Conservation (phyloP, 2,888 invertebrate genomes). For the Phanerotoma sp. region DNA sequence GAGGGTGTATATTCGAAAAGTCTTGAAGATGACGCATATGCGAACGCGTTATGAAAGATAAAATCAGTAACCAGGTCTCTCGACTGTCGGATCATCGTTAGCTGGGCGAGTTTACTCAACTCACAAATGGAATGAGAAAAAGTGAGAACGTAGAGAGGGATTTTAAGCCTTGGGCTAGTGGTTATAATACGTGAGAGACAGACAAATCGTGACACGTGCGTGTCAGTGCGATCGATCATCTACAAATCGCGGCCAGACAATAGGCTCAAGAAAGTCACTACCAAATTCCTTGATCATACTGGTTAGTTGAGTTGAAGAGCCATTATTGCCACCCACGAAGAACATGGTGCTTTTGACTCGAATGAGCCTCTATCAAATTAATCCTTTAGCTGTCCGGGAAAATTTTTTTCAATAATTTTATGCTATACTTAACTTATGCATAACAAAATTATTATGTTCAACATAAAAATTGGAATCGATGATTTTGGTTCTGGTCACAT, state of each 20-base stretch:
- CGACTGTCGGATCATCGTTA: slow-evolving; percentile 48
- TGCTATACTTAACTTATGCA: no score
- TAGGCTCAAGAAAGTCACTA: slow-evolving; percentile 15
- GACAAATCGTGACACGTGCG: slow-evolving; percentile 34
- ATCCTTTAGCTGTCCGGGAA: no score
- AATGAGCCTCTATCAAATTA: no score
- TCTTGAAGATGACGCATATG: slow-evolving; percentile 24
- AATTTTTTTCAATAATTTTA: no score
- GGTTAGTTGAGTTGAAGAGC: slow-evolving; percentile 34
- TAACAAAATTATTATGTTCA: no score
- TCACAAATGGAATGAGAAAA: background rate
- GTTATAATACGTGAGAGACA: slow-evolving; percentile 17
- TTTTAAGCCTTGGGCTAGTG: slow-evolving; percentile 5
- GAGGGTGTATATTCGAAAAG: background rate
- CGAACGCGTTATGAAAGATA: slow-evolving; percentile 37
- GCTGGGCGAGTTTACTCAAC: slow-evolving; percentile 13
- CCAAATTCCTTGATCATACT: slow-evolving; percentile 1
- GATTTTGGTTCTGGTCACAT: no score
- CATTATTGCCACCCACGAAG: slow-evolving; percentile 55
- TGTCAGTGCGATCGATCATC: slow-evolving; percentile 54
- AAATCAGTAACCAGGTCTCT: slow-evolving; percentile 29
- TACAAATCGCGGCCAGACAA: slow-evolving; percentile 48
- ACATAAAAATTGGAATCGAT: no score
- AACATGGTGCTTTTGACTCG: background rate
- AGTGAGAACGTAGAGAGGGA: background rate